These are phyloP conservation scores for Strigamia crassipes DNA, from an alignment of 2,888 invertebrate species.

Conservation along the genomic window DNA sequence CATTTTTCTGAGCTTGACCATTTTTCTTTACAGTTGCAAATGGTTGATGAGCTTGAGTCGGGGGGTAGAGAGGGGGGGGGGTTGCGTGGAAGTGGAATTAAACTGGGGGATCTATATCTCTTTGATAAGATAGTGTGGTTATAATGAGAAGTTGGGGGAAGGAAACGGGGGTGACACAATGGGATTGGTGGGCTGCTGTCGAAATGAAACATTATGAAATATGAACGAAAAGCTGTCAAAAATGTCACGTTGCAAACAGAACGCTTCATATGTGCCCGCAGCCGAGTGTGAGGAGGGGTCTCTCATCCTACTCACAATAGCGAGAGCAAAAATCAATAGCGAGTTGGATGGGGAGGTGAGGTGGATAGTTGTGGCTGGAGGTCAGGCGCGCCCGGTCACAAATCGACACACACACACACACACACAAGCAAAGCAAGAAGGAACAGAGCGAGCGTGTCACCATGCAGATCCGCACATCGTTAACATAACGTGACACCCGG, in stretches of 20 bases:
- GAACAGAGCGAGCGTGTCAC: slow-evolving; percentile 6
- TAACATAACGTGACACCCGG: slow-evolving; percentile 14
- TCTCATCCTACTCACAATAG: neutral
- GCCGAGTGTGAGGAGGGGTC: neutral
- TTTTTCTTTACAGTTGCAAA: neutral
- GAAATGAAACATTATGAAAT: slow-evolving; percentile 47
- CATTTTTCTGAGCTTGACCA: too few relatives aligned
- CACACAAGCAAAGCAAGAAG: slow-evolving; percentile 4
- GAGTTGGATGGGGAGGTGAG: neutral
- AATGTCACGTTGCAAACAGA: slow-evolving; percentile 43
- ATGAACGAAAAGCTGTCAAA: slow-evolving; percentile 48
- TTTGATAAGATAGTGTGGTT: neutral
- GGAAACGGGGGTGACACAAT: neutral
- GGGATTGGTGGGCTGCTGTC: slow-evolving; percentile 14
- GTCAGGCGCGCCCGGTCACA: slow-evolving; percentile 35
- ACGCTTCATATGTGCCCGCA: neutral
- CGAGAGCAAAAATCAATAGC: slow-evolving; percentile 7
- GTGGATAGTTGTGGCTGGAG: neutral
- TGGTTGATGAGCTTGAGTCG: neutral
- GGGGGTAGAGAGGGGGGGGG: too few relatives aligned
- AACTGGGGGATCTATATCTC: neutral
- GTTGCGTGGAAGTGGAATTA: too few relatives aligned
- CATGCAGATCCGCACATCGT: slow-evolving; percentile 29
- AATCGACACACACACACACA: slow-evolving; percentile 24
- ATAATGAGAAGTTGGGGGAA: slow-evolving; percentile 25